phyloP scores from a whole-genome alignment of 2,797 vertebrate genomes.

The Todus mexicanus region DNA sequence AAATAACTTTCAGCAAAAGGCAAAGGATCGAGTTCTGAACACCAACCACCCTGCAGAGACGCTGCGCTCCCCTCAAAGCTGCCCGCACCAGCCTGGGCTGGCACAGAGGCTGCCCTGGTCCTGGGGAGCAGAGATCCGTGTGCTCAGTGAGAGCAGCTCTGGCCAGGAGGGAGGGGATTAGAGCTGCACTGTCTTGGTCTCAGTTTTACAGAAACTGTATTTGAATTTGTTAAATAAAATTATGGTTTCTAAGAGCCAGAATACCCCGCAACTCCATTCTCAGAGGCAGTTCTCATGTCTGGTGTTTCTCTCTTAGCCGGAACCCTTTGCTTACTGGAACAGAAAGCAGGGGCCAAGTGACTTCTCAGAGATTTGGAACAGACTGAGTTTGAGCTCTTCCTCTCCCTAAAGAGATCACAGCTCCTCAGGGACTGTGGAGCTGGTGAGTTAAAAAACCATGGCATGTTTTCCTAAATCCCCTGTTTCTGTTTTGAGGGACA shows the following conservation, averaged over 20 bases:
- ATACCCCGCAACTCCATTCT: slow-evolving; percentile 19
- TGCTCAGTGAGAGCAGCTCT: not conserved
- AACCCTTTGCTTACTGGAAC: not conserved
- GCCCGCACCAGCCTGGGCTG: not conserved
- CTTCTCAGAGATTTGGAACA: not conserved
- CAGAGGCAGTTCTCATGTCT: not conserved
- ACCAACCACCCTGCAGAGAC: not conserved
- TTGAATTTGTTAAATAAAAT: slow-evolving; percentile 75
- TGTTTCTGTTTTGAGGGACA: not conserved
- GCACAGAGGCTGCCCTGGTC: not conserved
- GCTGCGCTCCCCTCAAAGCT: not conserved
- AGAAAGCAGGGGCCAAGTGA: not conserved
- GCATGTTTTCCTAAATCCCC: not conserved
- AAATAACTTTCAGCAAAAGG: not conserved
- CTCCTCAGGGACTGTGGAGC: slow-evolving; percentile 9
- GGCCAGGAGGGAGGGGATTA: not conserved
- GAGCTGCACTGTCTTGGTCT: slow-evolving; percentile 60
- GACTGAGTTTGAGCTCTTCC: not conserved
- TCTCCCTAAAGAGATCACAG: not conserved
- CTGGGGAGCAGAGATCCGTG: not conserved
- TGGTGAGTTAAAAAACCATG: not conserved
- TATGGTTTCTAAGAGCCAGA: slow-evolving; percentile 73
- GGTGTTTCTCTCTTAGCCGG: not conserved
- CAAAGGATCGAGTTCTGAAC: not conserved
- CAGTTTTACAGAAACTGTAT: slow-evolving; percentile 75